These are phyloP conservation scores for Trididemnum clinides DNA, from an alignment of 23 tunicate species.

Conservation along the genomic window DNA sequence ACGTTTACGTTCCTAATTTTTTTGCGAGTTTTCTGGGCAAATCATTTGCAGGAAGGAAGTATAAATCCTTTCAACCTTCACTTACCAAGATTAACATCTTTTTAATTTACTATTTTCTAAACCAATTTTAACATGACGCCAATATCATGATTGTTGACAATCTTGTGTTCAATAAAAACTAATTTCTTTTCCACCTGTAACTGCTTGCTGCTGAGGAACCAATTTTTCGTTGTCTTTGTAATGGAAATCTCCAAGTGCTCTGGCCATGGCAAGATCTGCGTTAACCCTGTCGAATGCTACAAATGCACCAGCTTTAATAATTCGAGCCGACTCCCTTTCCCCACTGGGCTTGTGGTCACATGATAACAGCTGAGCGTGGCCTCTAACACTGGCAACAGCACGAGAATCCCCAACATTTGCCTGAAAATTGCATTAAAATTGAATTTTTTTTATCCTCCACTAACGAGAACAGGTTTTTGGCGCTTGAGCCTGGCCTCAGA, in stretches of 20 bases:
- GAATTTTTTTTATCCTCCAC: too few relatives aligned
- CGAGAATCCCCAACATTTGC: constrained; percentile 97
- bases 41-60: too few relatives aligned
- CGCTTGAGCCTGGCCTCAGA: too few relatives aligned
- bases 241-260: constrained; percentile 85
- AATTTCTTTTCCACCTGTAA: constrained; percentile 41
- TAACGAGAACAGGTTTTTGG: too few relatives aligned
- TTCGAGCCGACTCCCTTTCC: constrained; percentile 63
- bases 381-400: constrained; percentile 86
- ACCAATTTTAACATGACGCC: too few relatives aligned
- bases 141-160: too few relatives aligned
- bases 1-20: too few relatives aligned
- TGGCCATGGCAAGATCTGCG: constrained; percentile 81
- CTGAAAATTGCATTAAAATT: not conserved
- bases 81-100: too few relatives aligned
- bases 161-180: too few relatives aligned
- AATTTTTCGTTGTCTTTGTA: constrained; percentile 61
- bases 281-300: constrained; percentile 79
- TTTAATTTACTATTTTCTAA: too few relatives aligned
- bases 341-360: constrained; percentile 92
- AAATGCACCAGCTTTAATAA: constrained; percentile 84
- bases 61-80: too few relatives aligned
- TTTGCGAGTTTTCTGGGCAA: too few relatives aligned
- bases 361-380: constrained; percentile 83
- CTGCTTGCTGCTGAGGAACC: constrained; percentile 69